Conservation (phyloP, 2,113 vertebrate species). For the Paradoxurus hermaphroditus region DNA sequence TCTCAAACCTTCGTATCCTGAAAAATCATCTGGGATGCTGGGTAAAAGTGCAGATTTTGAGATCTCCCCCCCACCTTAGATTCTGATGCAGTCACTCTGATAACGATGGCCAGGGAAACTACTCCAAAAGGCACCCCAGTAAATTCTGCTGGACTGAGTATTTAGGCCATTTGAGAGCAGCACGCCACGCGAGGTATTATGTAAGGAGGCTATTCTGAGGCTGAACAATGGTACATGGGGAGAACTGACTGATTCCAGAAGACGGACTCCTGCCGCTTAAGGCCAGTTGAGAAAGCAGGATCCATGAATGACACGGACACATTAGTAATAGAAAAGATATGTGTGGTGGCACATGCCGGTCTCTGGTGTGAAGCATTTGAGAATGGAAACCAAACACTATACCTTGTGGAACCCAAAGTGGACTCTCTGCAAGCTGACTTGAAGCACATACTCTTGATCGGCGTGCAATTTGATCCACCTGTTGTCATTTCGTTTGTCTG, state of each 20-base stretch:
- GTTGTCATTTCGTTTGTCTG: conserved; percentile 84
- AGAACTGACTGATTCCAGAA: conserved; percentile 42
- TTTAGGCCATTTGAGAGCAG: neutral
- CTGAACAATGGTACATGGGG: conserved; percentile 36
- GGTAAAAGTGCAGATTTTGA: neutral
- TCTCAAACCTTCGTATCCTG: neutral
- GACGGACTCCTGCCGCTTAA: conserved; percentile 37
- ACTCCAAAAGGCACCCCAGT: neutral
- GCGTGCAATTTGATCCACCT: conserved; percentile 93
- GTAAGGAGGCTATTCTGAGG: neutral
- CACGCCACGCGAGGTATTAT: neutral
- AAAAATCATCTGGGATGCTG: neutral
- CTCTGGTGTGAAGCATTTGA: conserved; percentile 56
- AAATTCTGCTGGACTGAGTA: neutral
- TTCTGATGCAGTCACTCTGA: neutral
- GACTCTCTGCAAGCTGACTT: conserved; percentile 90
- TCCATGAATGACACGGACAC: conserved; percentile 65
- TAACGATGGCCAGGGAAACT: neutral
- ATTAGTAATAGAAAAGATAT: conserved; percentile 50
- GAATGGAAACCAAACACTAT: conserved; percentile 70
- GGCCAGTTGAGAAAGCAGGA: conserved; percentile 63
- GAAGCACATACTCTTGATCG: conserved; percentile 98
- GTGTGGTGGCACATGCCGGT: conserved; percentile 30
- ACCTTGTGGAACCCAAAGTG: conserved; percentile 90
- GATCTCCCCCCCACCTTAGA: neutral